Percentiles rank a stretch among this genome's conserved stretches.
Conservation (phyloP, 2,888 invertebrate species). For the Ceramica pisi region DNA sequence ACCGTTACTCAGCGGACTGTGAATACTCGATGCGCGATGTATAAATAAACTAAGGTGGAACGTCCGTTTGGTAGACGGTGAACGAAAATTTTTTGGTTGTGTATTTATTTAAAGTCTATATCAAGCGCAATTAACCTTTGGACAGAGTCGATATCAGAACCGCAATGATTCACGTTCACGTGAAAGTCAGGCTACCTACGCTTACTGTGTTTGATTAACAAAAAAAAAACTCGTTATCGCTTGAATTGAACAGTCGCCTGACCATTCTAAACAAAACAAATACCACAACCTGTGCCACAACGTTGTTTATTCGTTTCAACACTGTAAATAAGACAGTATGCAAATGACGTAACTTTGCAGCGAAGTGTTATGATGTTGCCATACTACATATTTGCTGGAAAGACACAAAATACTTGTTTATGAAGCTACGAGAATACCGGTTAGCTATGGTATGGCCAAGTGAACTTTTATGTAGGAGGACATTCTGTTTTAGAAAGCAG, state of each 20-base stretch:
- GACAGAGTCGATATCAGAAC: slow-evolving; percentile 1
- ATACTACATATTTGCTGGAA: slow-evolving; percentile 17
- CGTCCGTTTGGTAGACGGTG: neutral
- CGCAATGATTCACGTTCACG: slow-evolving; percentile 11
- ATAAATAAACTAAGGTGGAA: slow-evolving; percentile 35
- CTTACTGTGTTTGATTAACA: neutral
- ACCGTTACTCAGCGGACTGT: slow-evolving; percentile 29
- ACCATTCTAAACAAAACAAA: slow-evolving; percentile 36
- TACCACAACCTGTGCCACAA: slow-evolving; percentile 1
- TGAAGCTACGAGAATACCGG: slow-evolving; percentile 5
- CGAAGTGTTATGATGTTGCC: slow-evolving; percentile 9
- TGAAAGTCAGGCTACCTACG: slow-evolving; percentile 13
- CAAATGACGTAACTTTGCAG: slow-evolving; percentile 25
- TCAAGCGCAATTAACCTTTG: slow-evolving; percentile 21
- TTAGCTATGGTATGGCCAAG: too few species aligned
- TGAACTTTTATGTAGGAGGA: neutral
- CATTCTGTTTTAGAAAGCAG: slow-evolving; percentile 19
- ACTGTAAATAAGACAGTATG: slow-evolving; percentile 11
- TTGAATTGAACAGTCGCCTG: slow-evolving; percentile 2
- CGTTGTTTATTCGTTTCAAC: slow-evolving; percentile 34
- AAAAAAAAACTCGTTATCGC: slow-evolving; percentile 4
- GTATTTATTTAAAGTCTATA: slow-evolving; percentile 17
- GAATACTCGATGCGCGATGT: slow-evolving; percentile 19
- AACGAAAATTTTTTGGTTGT: slow-evolving; percentile 1
- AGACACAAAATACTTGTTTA: neutral